Conservation (phyloP, 1,140 invertebrate species). For the Drosophila erecta region DNA sequence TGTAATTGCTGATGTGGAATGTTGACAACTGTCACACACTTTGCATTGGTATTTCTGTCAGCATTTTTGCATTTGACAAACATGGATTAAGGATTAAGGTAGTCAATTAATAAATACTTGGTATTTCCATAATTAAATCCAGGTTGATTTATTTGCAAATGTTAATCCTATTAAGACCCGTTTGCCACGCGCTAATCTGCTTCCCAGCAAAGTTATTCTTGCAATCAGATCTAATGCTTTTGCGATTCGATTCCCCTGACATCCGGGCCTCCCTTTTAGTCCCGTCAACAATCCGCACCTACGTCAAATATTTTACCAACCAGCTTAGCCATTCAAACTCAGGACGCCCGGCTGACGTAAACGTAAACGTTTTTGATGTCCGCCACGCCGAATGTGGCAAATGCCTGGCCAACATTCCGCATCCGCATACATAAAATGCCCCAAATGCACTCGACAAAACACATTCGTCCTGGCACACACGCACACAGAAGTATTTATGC, state of each 20-base stretch:
- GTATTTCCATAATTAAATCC: too few relatives aligned
- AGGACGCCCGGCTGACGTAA: slow-evolving; percentile 29
- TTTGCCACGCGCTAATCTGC: too few relatives aligned
- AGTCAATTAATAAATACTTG: too few relatives aligned
- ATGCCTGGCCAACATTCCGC: slow-evolving; percentile 63
- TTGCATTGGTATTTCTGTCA: too few relatives aligned
- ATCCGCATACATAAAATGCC: slow-evolving; percentile 73
- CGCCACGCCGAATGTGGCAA: slow-evolving; percentile 57
- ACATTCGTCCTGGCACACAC: slow-evolving; percentile 44
- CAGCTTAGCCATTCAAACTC: slow-evolving; percentile 48
- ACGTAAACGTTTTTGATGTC: slow-evolving; percentile 66
- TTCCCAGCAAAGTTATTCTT: too few relatives aligned
- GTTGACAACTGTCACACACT: too few relatives aligned
- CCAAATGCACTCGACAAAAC: slow-evolving; percentile 76
- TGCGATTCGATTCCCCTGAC: slow-evolving; percentile 14
- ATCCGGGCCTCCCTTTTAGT: slow-evolving; percentile 20
- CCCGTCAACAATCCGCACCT: slow-evolving; percentile 44
- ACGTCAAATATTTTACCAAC: slow-evolving; percentile 50
- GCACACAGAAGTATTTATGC: slow-evolving; percentile 2
- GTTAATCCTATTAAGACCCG: too few relatives aligned
- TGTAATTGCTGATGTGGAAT: slow-evolving; percentile 12
- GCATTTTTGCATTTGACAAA: too few relatives aligned
- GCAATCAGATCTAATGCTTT: slow-evolving; percentile 20
- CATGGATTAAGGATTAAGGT: too few relatives aligned
- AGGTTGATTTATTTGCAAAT: too few relatives aligned